These are phyloP conservation scores for Stratiolaelaps scimitus DNA, from an alignment of 1,140 invertebrate genomes.

Conservation along the genomic window DNA sequence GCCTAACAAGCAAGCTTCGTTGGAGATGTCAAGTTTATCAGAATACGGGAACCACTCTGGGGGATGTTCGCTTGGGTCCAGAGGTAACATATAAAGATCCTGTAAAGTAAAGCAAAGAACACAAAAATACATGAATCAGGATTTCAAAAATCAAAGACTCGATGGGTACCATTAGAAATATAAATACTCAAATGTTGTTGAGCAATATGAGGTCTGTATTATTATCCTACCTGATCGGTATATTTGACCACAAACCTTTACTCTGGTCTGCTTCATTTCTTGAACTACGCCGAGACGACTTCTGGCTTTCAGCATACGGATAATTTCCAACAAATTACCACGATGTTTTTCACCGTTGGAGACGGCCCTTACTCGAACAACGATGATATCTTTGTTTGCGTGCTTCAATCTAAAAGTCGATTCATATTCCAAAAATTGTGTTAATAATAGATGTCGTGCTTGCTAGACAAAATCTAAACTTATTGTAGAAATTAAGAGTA, in stretches of 20 bases:
- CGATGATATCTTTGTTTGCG: conserved; percentile 25
- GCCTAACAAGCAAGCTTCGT: neutral
- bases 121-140: too few relatives aligned
- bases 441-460: neutral
- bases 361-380: neutral
- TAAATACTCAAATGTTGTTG: neutral
- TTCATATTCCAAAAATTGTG: neutral
- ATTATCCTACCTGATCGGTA: neutral
- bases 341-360: neutral
- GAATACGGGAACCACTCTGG: conserved; percentile 10
- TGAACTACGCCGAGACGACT: conserved; percentile 24
- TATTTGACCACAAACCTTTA: neutral
- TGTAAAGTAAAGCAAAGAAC: neutral
- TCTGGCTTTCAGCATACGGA: conserved; percentile 2
- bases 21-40: neutral
- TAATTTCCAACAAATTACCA: neutral
- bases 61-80: conserved; percentile 5
- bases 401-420: conserved; percentile 24
- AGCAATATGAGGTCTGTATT: neutral
- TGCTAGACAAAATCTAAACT: neutral
- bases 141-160: neutral
- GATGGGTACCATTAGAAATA: neutral
- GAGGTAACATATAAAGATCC: conserved; percentile 20
- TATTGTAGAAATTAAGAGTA: neutral
- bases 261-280: conserved; percentile 19